phyloP scores from a whole-genome alignment of 2,888 invertebrate species.

The Timema cristinae region DNA sequence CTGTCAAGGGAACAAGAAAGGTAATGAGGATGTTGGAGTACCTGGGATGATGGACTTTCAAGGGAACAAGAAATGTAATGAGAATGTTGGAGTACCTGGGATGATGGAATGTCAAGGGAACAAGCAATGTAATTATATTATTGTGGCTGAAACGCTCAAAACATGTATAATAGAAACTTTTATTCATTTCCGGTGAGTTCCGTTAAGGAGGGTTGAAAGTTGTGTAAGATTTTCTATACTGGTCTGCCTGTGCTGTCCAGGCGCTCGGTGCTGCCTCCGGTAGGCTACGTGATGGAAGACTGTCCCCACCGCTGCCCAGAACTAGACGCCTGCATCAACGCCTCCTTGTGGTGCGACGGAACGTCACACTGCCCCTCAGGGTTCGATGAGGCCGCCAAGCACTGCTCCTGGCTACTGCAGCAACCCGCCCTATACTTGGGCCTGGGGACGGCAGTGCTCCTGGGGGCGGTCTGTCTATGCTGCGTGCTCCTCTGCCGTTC shows the following conservation, averaged over 20 bases:
- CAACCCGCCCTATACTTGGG: constrained; percentile 70
- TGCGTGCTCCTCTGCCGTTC: constrained; percentile 35
- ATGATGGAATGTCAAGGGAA: too few species aligned
- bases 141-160: too few species aligned
- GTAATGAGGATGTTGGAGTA: too few species aligned
- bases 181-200: too few species aligned
- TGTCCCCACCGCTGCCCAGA: constrained; percentile 74
- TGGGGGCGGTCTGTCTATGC: constrained; percentile 39
- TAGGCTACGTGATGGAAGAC: constrained; percentile 61
- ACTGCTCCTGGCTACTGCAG: constrained; percentile 73
- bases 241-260: constrained; percentile 40
- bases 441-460: constrained; percentile 44
- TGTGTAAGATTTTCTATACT: too few species aligned
- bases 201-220: too few species aligned
- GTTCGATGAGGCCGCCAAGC: constrained; percentile 72
- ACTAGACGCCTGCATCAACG: constrained; percentile 74
- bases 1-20: too few species aligned
- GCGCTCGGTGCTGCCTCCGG: constrained; percentile 51
- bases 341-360: constrained; percentile 78
- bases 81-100: too few species aligned
- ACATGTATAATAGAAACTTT: too few species aligned
- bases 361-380: constrained; percentile 73
- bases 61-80: too few species aligned
- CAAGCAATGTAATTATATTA: too few species aligned
- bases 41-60: too few species aligned